phyloP scores from a whole-genome alignment of 37 sponge, comb jelly and placozoan species.

The Halichondria panicea region DNA sequence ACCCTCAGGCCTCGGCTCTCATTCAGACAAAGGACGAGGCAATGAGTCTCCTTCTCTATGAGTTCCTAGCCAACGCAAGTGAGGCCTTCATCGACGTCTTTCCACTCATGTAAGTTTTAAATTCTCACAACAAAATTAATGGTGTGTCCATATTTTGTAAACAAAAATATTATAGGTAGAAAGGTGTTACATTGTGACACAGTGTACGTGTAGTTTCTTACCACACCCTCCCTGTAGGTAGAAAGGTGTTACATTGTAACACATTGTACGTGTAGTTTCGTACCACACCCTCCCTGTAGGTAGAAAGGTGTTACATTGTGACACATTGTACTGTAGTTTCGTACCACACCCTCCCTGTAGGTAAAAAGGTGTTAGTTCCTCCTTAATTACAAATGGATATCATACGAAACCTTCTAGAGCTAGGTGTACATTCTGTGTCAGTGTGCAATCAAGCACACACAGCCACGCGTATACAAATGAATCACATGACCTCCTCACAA shows the following conservation, averaged over 20 bases:
- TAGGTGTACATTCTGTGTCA: too few species aligned
- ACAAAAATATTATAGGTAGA: neutral
- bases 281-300: too few species aligned
- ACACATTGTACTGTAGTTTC: neutral
- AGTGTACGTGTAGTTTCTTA: too few species aligned
- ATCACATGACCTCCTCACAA: neutral
- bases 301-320: neutral
- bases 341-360: neutral
- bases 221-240: too few species aligned
- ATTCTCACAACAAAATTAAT: neutral
- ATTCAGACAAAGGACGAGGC: conserved; percentile 54
- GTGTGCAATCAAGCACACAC: too few species aligned
- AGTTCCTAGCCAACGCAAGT: conserved; percentile 71
- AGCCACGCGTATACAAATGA: too few species aligned
- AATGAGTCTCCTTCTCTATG: conserved; percentile 51
- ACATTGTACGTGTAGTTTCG: too few species aligned
- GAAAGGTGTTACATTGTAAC: too few species aligned
- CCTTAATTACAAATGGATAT: too few species aligned
- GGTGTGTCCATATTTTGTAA: neutral
- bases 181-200: too few species aligned
- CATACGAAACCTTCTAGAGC: too few species aligned
- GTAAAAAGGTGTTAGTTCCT: neutral
- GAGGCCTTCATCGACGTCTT: conserved; percentile 62
- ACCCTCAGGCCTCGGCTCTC: conserved; percentile 43
- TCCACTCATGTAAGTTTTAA: conserved; percentile 70